phyloP scores from a whole-genome alignment of 2,797 vertebrate genomes.

The Brachymystax lenok region DNA sequence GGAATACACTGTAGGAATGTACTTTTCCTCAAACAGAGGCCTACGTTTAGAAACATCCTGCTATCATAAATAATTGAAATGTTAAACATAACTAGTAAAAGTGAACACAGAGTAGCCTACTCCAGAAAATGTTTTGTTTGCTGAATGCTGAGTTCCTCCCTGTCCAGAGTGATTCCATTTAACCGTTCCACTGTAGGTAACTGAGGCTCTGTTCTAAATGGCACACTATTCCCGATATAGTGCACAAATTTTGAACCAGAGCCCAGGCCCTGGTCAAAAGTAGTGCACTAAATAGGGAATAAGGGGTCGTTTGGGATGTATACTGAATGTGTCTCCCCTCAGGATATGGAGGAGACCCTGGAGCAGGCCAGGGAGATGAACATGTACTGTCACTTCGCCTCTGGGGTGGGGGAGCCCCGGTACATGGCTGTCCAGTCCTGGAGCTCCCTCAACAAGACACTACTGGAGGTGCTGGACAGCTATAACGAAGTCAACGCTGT shows the following conservation, averaged over 20 bases:
- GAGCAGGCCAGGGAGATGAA: conserved; percentile 78
- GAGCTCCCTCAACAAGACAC: conserved; percentile 81
- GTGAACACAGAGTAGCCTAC: background rate
- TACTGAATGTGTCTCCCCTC: conserved; percentile 4
- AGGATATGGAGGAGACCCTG: conserved; percentile 81
- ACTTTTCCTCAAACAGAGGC: background rate
- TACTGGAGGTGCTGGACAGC: conserved; percentile 83
- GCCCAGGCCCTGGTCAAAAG: background rate
- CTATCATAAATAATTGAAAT: background rate
- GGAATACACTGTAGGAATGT: no score
- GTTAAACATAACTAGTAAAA: background rate
- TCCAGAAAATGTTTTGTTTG: background rate
- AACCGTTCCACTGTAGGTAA: background rate
- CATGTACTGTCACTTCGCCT: conserved; percentile 90
- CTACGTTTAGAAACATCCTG: background rate
- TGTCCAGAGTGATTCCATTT: background rate
- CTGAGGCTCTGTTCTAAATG: background rate
- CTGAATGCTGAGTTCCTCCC: background rate
- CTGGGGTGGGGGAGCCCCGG: conserved; percentile 81
- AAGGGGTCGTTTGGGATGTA: background rate
- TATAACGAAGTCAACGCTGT: conserved; percentile 91
- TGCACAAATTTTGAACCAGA: background rate
- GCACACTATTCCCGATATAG: background rate
- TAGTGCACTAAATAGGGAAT: background rate
- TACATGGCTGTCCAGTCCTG: conserved; percentile 86